These are phyloP conservation scores for Drosophila testacea DNA, from an alignment of 2,888 invertebrate genomes.

Conservation along the genomic window DNA sequence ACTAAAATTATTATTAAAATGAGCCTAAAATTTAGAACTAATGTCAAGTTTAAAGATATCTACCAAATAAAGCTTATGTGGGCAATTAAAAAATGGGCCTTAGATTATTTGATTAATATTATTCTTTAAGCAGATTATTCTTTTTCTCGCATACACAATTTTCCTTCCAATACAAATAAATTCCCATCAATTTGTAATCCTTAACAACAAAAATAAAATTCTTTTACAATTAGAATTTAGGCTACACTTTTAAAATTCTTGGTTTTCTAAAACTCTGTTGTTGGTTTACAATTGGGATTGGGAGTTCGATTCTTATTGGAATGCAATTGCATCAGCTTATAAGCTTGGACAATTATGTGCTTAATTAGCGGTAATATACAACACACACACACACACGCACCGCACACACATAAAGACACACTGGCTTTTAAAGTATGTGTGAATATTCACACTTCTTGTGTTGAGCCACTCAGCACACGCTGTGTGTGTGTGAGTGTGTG, in stretches of 20 bases:
- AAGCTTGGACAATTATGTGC: slow-evolving; percentile 49
- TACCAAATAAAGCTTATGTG: too few relatives aligned
- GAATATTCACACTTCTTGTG: slow-evolving; percentile 64
- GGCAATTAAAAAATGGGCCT: too few relatives aligned
- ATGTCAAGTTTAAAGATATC: too few relatives aligned
- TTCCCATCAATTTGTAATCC: too few relatives aligned
- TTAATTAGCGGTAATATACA: slow-evolving; percentile 60
- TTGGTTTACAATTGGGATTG: neutral
- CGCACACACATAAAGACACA: neutral
- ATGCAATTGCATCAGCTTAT: slow-evolving; percentile 20
- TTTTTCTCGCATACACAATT: too few relatives aligned
- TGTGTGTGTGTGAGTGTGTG: slow-evolving; percentile 13
- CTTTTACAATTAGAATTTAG: too few relatives aligned
- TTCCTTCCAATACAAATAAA: too few relatives aligned
- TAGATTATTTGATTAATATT: too few relatives aligned
- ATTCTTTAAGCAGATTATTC: too few relatives aligned
- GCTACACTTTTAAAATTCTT: neutral
- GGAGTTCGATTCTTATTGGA: slow-evolving; percentile 27
- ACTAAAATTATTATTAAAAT: too few relatives aligned
- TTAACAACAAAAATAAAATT: too few relatives aligned
- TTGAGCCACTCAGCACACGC: slow-evolving; percentile 33
- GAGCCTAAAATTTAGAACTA: too few relatives aligned
- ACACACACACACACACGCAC: slow-evolving; percentile 8
- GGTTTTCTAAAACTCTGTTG: neutral
- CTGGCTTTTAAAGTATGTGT: slow-evolving; percentile 53